These are phyloP conservation scores for Hydriomena furcata DNA, from an alignment of 2,888 invertebrate genomes.

Conservation along the genomic window DNA sequence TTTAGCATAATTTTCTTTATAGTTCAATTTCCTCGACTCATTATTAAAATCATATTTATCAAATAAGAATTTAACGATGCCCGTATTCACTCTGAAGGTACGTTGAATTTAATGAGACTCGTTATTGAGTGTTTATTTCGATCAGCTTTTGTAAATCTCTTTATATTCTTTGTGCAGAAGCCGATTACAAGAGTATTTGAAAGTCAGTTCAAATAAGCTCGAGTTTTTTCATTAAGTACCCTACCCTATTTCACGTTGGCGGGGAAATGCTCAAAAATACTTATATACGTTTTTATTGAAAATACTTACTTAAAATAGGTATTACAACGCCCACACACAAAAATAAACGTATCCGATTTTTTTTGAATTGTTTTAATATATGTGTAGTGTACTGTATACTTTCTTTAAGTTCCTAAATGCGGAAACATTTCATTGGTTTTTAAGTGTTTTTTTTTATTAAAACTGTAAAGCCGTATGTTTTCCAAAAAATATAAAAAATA, in stretches of 20 bases:
- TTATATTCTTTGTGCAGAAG: conserved; percentile 11
- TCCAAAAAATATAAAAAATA: too few species aligned
- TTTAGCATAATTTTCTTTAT: neutral
- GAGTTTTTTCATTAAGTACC: neutral
- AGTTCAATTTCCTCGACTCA: neutral
- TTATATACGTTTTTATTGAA: too few species aligned
- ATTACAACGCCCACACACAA: too few species aligned
- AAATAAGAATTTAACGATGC: neutral
- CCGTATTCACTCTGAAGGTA: neutral
- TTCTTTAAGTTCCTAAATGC: too few species aligned
- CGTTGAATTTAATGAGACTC: conserved; percentile 16
- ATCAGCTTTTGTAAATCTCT: conserved; percentile 8
- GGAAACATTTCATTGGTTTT: too few species aligned
- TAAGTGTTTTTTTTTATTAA: too few species aligned
- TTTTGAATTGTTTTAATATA: too few species aligned
- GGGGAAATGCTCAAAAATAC: neutral
- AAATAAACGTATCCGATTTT: too few species aligned
- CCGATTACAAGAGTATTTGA: conserved; percentile 3
- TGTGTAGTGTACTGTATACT: too few species aligned
- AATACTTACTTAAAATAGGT: too few species aligned
- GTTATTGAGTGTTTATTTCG: conserved; percentile 17
- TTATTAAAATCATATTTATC: neutral
- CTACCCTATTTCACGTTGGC: neutral
- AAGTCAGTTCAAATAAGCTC: neutral
- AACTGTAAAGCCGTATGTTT: neutral